Conservation (phyloP, 2,888 invertebrate species). For the Luffia ferchaultella region DNA sequence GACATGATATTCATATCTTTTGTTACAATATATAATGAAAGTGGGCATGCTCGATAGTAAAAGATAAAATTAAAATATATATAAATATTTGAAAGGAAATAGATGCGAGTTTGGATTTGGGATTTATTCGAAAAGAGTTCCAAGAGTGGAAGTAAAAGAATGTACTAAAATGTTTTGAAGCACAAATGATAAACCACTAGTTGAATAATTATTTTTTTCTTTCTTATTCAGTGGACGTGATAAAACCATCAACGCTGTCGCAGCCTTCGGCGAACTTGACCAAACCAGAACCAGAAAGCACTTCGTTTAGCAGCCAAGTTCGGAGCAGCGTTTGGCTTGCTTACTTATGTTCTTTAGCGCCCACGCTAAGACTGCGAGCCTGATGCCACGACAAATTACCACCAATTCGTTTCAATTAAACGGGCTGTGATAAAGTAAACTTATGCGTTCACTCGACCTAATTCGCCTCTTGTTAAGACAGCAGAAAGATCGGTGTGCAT, state of each 20-base stretch:
- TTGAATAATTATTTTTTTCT: no score
- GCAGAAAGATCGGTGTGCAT: no score
- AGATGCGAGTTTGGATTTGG: no score
- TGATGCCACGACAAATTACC: slow-evolving; percentile 12
- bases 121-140: no score
- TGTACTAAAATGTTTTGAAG: no score
- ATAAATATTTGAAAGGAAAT: no score
- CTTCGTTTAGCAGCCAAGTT: not conserved
- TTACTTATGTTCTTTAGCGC: not conserved
- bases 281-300: slow-evolving; percentile 21
- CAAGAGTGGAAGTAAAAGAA: no score
- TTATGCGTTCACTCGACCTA: slow-evolving; percentile 23
- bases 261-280: slow-evolving; percentile 43
- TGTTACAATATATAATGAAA: no score
- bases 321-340: not conserved
- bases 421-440: slow-evolving; percentile 52
- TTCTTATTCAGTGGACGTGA: slow-evolving; percentile 47
- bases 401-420: slow-evolving; percentile 24
- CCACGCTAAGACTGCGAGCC: not conserved
- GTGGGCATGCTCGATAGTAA: no score
- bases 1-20: no score
- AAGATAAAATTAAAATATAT: no score
- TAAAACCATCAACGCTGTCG: slow-evolving; percentile 34
- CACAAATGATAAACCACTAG: no score
- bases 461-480: slow-evolving; percentile 5